phyloP scores from a whole-genome alignment of 2,797 vertebrate genomes.

The Lagodon rhomboides region DNA sequence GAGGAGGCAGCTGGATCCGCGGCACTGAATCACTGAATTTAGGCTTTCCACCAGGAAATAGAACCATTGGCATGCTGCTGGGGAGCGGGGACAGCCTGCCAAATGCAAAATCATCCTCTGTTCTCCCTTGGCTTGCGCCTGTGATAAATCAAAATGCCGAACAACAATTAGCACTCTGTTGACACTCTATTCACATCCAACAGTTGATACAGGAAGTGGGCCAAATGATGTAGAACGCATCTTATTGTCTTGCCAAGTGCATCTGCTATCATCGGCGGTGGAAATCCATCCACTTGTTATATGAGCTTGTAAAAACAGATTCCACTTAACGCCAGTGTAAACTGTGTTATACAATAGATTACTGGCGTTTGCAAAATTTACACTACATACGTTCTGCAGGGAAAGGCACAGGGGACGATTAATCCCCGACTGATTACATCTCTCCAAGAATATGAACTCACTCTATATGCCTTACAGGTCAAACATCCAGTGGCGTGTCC shows the following conservation, averaged over 20 bases:
- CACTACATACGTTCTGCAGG: slow-evolving; percentile 45
- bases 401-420: slow-evolving; percentile 62
- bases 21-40: slow-evolving; percentile 58
- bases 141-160: slow-evolving; percentile 74
- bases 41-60: slow-evolving; percentile 62
- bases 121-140: slow-evolving; percentile 69
- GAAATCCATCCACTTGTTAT: slow-evolving; percentile 78
- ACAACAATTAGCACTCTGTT: slow-evolving; percentile 81
- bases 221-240: slow-evolving; percentile 78
- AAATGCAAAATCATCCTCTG: slow-evolving; percentile 75
- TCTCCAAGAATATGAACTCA: slow-evolving; percentile 63
- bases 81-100: slow-evolving; percentile 66
- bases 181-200: slow-evolving; percentile 79
- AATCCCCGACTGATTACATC: slow-evolving; percentile 70
- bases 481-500: slow-evolving; percentile 61
- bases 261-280: slow-evolving; percentile 69
- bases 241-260: slow-evolving; percentile 80
- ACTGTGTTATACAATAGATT: slow-evolving; percentile 61
- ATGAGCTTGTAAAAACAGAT: slow-evolving; percentile 69
- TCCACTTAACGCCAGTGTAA: slow-evolving; percentile 57
- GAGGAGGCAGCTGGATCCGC: slow-evolving; percentile 44
- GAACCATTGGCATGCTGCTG: slow-evolving; percentile 60
- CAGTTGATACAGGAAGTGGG: slow-evolving; percentile 77
- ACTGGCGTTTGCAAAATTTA: slow-evolving; percentile 53
- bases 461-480: slow-evolving; percentile 78